These are phyloP conservation scores for Drosophila rubida DNA, from an alignment of 2,888 invertebrate species.

Conservation along the genomic window DNA sequence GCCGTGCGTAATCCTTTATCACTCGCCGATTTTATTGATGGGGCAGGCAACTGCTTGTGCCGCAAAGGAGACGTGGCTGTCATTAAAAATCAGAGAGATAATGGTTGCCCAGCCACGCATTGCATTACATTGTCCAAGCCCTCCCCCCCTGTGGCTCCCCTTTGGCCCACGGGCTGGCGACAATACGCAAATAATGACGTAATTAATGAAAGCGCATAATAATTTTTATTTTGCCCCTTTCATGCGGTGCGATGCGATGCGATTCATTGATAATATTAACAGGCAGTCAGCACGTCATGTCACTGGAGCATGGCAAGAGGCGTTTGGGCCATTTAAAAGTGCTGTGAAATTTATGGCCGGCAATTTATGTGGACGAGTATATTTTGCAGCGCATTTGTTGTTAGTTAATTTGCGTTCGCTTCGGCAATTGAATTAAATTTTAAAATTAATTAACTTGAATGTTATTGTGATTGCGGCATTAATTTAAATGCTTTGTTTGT, in stretches of 20 bases:
- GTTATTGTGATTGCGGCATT: conserved; percentile 28
- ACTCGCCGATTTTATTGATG: conserved; percentile 66
- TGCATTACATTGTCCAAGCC: conserved; percentile 12
- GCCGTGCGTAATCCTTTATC: conserved; percentile 53
- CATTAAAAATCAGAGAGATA: conserved; percentile 55
- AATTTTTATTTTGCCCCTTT: conserved; percentile 19
- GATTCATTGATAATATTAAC: conserved; percentile 62
- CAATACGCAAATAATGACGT: conserved; percentile 75
- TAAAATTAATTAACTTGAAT: conserved; percentile 49
- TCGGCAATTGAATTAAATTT: conserved; percentile 53
- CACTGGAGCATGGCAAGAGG: conserved; percentile 18
- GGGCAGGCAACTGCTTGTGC: conserved; percentile 21
- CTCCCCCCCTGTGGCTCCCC: not conserved
- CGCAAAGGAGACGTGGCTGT: conserved; percentile 21
- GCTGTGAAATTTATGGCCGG: conserved; percentile 34
- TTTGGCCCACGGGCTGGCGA: conserved; percentile 29
- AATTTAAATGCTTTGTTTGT: conserved; percentile 25
- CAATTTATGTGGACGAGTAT: conserved; percentile 14
- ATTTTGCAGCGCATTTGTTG: conserved; percentile 26
- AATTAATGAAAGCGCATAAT: conserved; percentile 67
- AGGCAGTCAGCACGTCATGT: conserved; percentile 53
- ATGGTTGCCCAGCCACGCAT: conserved; percentile 23
- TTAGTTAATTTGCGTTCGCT: conserved; percentile 45
- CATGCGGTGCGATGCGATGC: conserved; percentile 7
- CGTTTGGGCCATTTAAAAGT: conserved; percentile 16